A percentile compares a stretch with the other conserved stretches of the same genome.
Evolutionary conservation across 2,113 vertebrate genomes (phyloP).

Genomic region (Istiophorus platypterus): DNA sequence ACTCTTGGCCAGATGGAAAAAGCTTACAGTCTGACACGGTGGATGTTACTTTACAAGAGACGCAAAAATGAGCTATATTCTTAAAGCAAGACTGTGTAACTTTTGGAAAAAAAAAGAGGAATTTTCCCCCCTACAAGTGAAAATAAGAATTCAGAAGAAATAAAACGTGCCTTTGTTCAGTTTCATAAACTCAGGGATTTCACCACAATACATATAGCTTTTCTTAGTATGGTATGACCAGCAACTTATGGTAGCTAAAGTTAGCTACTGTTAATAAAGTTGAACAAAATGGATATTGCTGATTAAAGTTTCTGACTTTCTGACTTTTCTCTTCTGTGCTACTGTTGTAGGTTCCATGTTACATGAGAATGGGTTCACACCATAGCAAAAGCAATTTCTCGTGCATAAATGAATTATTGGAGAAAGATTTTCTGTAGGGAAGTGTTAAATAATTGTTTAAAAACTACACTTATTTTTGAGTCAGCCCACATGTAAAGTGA

Average conservation of each 20-base stretch:
- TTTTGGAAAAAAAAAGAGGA: not conserved
- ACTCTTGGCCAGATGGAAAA: constrained; percentile 32
- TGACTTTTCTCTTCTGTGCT: no score
- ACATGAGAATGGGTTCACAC: not conserved
- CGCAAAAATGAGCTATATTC: not conserved
- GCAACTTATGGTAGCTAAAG: no score
- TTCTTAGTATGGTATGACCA: not conserved
- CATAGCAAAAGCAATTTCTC: not conserved
- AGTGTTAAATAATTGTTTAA: not conserved
- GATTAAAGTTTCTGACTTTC: no score
- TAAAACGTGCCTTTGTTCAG: not conserved
- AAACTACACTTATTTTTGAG: not conserved
- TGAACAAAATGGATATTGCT: no score
- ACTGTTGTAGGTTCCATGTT: not conserved
- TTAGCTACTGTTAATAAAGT: no score
- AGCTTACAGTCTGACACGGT: constrained; percentile 34
- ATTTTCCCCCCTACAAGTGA: not conserved
- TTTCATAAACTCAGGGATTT: not conserved
- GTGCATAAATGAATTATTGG: not conserved
- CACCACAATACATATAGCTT: no score
- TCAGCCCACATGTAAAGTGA: not conserved
- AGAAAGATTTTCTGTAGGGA: not conserved
- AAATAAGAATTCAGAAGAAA: not conserved
- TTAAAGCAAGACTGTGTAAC: not conserved
- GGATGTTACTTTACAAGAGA: constrained; percentile 19